A percentile compares a stretch with the other conserved stretches of the same genome.
These are phyloP conservation scores for Pristis pectinata DNA, from an alignment of 2,797 vertebrate genomes.

Conservation along the genomic window DNA sequence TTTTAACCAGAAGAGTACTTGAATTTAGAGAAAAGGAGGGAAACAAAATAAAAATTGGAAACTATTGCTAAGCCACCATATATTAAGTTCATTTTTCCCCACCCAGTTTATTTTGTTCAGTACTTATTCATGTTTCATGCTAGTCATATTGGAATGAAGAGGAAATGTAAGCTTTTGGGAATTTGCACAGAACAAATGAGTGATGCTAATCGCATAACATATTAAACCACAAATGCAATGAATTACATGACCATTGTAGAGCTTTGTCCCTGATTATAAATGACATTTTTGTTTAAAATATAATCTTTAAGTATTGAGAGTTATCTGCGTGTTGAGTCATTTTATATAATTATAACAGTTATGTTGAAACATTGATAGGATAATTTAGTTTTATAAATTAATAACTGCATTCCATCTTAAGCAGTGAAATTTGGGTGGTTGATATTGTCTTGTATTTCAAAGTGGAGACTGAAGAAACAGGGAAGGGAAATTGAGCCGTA, in stretches of 20 bases:
- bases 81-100: neutral
- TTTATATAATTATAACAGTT: neutral
- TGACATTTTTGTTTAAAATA: neutral
- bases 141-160: neutral
- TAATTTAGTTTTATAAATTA: neutral
- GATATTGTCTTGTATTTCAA: neutral
- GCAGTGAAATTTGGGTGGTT: neutral
- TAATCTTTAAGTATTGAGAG: slow-evolving; percentile 3
- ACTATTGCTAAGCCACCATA: neutral
- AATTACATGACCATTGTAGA: neutral
- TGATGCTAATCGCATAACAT: too few species aligned
- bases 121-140: neutral
- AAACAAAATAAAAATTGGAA: neutral
- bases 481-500: neutral
- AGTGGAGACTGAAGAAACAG: neutral
- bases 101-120: neutral
- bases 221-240: too few species aligned
- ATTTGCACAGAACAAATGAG: neutral
- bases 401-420: neutral
- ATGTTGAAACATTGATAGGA: neutral
- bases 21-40: neutral
- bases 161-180: neutral
- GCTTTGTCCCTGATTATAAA: neutral
- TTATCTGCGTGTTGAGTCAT: neutral
- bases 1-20: neutral